Conservation (phyloP, 2,797 vertebrate genomes). For the Sebastes umbrosus region DNA sequence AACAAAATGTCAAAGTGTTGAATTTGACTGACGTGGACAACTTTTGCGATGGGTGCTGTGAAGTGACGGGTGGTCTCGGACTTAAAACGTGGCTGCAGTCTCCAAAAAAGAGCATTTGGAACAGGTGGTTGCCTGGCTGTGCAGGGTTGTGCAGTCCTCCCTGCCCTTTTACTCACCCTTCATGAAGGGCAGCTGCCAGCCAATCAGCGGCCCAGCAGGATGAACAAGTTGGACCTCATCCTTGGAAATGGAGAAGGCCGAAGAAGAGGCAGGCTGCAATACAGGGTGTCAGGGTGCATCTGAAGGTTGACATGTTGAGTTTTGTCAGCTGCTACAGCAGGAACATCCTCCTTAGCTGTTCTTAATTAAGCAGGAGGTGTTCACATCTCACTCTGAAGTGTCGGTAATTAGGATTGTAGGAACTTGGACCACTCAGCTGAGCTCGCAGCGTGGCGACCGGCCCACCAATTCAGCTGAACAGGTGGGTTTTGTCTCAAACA, state of each 20-base stretch:
- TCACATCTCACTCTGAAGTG: constrained; percentile 12
- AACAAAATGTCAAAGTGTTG: background rate
- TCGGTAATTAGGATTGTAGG: constrained; percentile 21
- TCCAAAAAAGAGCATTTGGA: background rate
- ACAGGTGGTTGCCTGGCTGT: constrained; percentile 44
- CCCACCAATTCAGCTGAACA: background rate
- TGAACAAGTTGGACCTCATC: constrained; percentile 39
- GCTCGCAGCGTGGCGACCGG: background rate
- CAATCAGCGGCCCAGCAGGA: constrained; percentile 62
- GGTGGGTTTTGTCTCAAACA: background rate
- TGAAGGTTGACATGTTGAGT: constrained; percentile 23
- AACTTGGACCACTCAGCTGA: background rate
- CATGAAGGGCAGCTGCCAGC: constrained; percentile 47
- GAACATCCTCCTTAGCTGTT: background rate
- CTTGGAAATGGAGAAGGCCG: constrained; percentile 45
- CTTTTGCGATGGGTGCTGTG: background rate
- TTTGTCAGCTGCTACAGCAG: constrained; percentile 17
- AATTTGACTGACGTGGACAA: background rate
- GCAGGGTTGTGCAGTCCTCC: constrained; percentile 14
- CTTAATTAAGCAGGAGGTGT: constrained; percentile 43
- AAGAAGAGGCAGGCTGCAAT: background rate
- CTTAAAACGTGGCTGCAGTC: background rate
- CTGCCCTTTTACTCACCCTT: constrained; percentile 54
- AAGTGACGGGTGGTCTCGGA: background rate
- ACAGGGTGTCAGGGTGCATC: background rate